Percentiles rank a stretch among this genome's conserved stretches.
Evolutionary conservation across 2,113 vertebrate genomes (phyloP).

Genomic region (Sterna hirundo): DNA sequence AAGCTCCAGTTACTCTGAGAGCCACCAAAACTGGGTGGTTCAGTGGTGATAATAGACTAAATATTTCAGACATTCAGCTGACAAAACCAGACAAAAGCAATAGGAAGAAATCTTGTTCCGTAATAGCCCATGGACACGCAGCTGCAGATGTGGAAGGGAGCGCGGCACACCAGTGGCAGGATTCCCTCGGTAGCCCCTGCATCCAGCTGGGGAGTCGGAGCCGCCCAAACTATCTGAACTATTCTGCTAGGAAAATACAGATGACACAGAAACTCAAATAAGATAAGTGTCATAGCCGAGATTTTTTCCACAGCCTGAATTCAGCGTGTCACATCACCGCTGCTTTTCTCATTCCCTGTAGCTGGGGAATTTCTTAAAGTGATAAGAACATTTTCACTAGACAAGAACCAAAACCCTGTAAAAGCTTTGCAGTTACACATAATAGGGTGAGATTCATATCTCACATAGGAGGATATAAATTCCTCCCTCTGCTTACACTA

Average conservation of each 20-base stretch:
- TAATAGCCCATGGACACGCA: not conserved
- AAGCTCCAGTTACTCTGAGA: not conserved
- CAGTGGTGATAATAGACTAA: not conserved
- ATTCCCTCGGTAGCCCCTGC: not conserved
- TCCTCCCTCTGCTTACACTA: not conserved
- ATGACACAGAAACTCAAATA: not conserved
- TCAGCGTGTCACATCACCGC: not conserved
- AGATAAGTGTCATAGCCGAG: not conserved
- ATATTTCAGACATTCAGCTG: not conserved
- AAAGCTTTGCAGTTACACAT: not conserved
- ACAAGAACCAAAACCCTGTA: not conserved
- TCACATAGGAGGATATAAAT: not conserved
- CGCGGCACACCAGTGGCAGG: not conserved
- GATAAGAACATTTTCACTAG: not conserved
- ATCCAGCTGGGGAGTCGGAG: not conserved
- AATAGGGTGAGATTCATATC: not conserved
- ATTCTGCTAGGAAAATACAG: not conserved
- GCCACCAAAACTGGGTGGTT: not conserved
- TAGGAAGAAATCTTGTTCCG: not conserved
- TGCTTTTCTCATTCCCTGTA: constrained; percentile 10
- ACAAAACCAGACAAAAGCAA: not conserved
- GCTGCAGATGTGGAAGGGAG: not conserved
- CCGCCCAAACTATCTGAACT: not conserved
- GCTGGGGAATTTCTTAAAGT: constrained; percentile 22
- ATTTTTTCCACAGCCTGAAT: constrained; percentile 35